Conservation (phyloP, 2,797 vertebrate species). For the Micropoecilia bifurca region DNA sequence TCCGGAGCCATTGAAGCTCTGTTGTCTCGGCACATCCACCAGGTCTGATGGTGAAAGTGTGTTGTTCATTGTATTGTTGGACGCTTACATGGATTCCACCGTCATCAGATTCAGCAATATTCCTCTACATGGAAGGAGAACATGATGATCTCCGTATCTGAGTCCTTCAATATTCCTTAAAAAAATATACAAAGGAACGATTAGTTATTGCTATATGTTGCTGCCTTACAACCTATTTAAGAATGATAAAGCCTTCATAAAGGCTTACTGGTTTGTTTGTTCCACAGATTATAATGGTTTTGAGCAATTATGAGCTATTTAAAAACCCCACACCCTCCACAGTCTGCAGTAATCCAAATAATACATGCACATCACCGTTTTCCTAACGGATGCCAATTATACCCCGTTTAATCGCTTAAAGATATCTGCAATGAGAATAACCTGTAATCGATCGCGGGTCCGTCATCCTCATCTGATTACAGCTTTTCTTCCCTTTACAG, state of each 20-base stretch:
- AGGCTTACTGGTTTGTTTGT: background rate
- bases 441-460: constrained; percentile 31
- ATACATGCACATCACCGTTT: constrained; percentile 14
- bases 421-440: background rate
- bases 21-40: constrained; percentile 75
- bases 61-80: constrained; percentile 86
- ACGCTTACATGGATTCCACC: constrained; percentile 47
- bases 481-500: constrained; percentile 46
- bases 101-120: constrained; percentile 55
- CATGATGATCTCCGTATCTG: constrained; percentile 33
- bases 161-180: constrained; percentile 56
- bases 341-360: constrained; percentile 26
- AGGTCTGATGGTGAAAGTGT: constrained; percentile 79
- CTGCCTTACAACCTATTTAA: background rate
- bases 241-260: constrained; percentile 7
- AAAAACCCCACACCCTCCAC: background rate
- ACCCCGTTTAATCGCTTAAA: background rate
- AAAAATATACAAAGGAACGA: constrained; percentile 48
- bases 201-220: constrained; percentile 14
- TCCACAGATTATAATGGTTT: constrained; percentile 43
- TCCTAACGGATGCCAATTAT: background rate
- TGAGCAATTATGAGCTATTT: constrained; percentile 41
- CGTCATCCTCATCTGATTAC: constrained; percentile 38
- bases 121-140: constrained; percentile 39
- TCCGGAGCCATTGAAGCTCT: constrained; percentile 71